These are phyloP conservation scores for Brachionus paranguensis DNA, from an alignment of 1,140 invertebrate genomes.

Conservation along the genomic window DNA sequence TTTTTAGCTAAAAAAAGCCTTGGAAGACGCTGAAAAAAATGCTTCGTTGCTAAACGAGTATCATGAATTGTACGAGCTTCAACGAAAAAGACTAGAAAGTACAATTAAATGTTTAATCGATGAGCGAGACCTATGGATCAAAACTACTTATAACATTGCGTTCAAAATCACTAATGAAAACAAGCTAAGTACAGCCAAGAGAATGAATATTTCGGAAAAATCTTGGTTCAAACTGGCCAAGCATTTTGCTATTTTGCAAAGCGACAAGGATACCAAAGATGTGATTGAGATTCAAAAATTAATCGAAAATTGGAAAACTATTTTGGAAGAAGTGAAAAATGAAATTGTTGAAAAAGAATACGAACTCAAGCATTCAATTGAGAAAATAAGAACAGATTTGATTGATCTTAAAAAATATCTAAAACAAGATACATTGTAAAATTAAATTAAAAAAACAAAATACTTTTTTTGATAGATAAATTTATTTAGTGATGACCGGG, in stretches of 20 bases:
- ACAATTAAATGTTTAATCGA: conserved; percentile 48
- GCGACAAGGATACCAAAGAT: conserved; percentile 51
- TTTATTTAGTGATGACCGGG: background rate
- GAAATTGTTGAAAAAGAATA: conserved; percentile 47
- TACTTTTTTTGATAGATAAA: background rate
- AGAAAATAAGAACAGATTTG: background rate
- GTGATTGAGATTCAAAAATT: conserved; percentile 48
- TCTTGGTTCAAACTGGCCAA: conserved; percentile 52
- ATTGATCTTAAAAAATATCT: background rate
- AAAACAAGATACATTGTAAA: background rate
- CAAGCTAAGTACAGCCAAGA: conserved; percentile 49
- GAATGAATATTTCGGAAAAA: conserved; percentile 52
- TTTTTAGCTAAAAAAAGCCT: conserved; percentile 48
- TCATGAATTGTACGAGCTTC: conserved; percentile 55
- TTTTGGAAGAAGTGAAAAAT: conserved; percentile 44
- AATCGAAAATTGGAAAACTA: conserved; percentile 52
- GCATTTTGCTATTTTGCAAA: conserved; percentile 53
- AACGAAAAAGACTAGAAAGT: conserved; percentile 50
- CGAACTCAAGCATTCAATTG: conserved; percentile 27
- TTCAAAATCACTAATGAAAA: conserved; percentile 54
- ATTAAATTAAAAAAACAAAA: background rate
- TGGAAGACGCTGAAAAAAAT: conserved; percentile 53
- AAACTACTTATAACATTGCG: conserved; percentile 52
- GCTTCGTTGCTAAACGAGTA: conserved; percentile 53
- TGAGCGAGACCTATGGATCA: conserved; percentile 54